These are phyloP conservation scores for Orthonychiurus folsomi DNA, from an alignment of 2,888 invertebrate species.

Conservation along the genomic window DNA sequence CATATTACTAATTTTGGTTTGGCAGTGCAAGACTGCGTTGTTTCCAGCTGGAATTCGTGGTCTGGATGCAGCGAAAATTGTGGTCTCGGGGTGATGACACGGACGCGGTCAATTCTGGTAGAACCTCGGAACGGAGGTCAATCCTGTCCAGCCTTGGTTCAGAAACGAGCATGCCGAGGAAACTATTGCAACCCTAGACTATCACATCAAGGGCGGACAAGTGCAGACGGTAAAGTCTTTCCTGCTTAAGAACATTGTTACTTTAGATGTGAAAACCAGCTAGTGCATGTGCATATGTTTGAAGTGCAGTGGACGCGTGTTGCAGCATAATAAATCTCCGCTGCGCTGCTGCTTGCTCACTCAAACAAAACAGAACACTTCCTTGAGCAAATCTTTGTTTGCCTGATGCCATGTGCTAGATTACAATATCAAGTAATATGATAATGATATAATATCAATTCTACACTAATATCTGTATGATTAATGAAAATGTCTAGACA, in stretches of 20 bases:
- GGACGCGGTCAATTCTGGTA: conserved; percentile 55
- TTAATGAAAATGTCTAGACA: conserved; percentile 28
- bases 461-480: too few relatives aligned
- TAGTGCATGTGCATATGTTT: too few relatives aligned
- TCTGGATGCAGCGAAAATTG: conserved; percentile 83
- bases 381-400: too few relatives aligned
- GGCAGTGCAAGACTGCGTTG: conserved; percentile 49
- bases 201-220: background rate
- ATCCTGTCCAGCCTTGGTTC: conserved; percentile 22
- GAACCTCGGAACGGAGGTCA: conserved; percentile 29
- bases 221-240: background rate
- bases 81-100: conserved; percentile 59
- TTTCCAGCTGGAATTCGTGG: conserved; percentile 84
- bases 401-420: too few relatives aligned
- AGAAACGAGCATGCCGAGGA: background rate
- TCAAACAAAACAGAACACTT: too few relatives aligned
- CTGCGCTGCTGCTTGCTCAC: too few relatives aligned
- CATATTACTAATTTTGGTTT: background rate
- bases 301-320: too few relatives aligned
- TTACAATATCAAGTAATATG: too few relatives aligned
- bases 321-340: too few relatives aligned
- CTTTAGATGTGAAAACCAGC: too few relatives aligned
- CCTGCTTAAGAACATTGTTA: too few relatives aligned
- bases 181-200: background rate
- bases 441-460: too few relatives aligned